phyloP scores from a whole-genome alignment of 2,888 invertebrate species.

The Psococerastis gibbosa region DNA sequence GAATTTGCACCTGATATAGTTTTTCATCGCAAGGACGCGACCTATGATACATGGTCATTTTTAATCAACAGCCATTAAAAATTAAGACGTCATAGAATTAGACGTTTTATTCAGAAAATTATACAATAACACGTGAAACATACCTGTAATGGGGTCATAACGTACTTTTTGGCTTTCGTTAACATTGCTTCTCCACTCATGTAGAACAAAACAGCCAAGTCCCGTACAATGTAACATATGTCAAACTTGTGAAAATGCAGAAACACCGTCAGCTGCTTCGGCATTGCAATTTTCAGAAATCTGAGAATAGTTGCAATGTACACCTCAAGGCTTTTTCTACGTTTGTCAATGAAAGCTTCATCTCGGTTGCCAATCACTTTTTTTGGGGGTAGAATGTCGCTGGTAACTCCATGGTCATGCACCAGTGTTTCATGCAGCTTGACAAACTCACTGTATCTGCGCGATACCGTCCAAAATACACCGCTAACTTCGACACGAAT shows the following conservation, averaged over 20 bases:
- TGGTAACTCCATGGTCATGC: slow-evolving; percentile 57
- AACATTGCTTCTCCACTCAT: slow-evolving; percentile 52
- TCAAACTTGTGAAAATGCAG: slow-evolving; percentile 80
- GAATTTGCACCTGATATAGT: too few relatives aligned
- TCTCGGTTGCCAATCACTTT: slow-evolving; percentile 82
- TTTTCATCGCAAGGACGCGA: too few relatives aligned
- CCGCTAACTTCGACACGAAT: slow-evolving; percentile 49
- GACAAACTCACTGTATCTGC: slow-evolving; percentile 79
- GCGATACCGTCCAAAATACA: slow-evolving; percentile 63
- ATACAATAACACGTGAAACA: too few relatives aligned
- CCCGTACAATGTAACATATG: slow-evolving; percentile 66
- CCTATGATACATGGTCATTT: too few relatives aligned
- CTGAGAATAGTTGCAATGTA: slow-evolving; percentile 63
- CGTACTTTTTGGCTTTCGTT: slow-evolving; percentile 39
- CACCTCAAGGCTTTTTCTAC: slow-evolving; percentile 56
- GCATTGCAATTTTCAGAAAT: slow-evolving; percentile 59
- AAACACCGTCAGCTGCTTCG: slow-evolving; percentile 63
- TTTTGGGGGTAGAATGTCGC: slow-evolving; percentile 79
- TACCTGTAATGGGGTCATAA: slow-evolving; percentile 64
- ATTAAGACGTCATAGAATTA: too few relatives aligned
- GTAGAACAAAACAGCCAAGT: slow-evolving; percentile 59
- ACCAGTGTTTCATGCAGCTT: slow-evolving; percentile 73
- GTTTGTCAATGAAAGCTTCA: slow-evolving; percentile 67
- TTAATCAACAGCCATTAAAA: too few relatives aligned
- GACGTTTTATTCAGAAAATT: too few relatives aligned